Evolutionary conservation across 2,113 vertebrate genomes (phyloP).

Genomic region (Brienomyrus brachyistius): DNA sequence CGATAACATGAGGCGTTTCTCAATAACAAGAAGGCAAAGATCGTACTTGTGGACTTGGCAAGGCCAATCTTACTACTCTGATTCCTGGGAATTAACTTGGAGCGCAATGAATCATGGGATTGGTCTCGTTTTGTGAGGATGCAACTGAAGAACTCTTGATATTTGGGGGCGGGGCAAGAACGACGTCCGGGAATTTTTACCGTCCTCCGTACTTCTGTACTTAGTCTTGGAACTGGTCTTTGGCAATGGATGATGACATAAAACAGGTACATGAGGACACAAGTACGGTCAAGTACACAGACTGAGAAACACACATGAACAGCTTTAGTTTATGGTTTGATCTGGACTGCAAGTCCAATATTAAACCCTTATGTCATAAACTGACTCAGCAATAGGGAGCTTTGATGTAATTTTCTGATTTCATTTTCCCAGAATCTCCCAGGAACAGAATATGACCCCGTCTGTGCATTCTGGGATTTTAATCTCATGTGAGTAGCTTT

Average conservation of each 20-base stretch:
- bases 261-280: too few species aligned
- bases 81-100: not conserved
- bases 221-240: not conserved
- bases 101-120: not conserved
- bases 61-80: not conserved
- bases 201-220: too few species aligned
- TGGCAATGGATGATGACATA: too few species aligned
- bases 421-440: slow-evolving; percentile 33
- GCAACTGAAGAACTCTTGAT: not conserved
- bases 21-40: not conserved
- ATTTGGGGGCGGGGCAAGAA: too few species aligned
- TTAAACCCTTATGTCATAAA: not conserved
- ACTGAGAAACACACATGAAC: not conserved
- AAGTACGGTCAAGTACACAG: too few species aligned
- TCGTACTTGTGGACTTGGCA: not conserved
- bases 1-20: not conserved
- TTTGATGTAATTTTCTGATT: not conserved
- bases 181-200: too few species aligned
- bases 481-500: slow-evolving; percentile 48
- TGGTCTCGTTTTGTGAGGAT: not conserved
- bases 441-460: slow-evolving; percentile 53
- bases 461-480: slow-evolving; percentile 88
- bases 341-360: not conserved
- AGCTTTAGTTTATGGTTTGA: not conserved
- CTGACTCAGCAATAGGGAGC: not conserved